These are phyloP conservation scores for Neoniphon sammara DNA, from an alignment of 2,797 vertebrate species.

Conservation along the genomic window DNA sequence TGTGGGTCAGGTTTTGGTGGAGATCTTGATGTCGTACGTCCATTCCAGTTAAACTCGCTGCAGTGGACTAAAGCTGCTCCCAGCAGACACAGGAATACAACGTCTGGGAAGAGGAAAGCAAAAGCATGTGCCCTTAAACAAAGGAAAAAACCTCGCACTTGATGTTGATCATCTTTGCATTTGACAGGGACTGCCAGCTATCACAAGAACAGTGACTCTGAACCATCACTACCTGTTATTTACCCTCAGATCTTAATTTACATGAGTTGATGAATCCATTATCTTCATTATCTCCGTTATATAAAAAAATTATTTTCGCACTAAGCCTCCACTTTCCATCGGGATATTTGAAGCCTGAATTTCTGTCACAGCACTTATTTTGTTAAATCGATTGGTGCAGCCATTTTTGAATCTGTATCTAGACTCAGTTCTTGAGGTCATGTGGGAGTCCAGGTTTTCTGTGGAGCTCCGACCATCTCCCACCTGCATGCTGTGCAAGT, in stretches of 20 bases:
- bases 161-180: background rate
- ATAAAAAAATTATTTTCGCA: too few relatives aligned
- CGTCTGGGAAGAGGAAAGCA: slow-evolving; percentile 54
- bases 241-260: too few relatives aligned
- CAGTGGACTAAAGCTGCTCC: slow-evolving; percentile 42
- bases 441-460: too few relatives aligned
- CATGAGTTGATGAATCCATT: too few relatives aligned
- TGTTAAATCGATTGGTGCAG: too few relatives aligned
- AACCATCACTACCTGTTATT: background rate
- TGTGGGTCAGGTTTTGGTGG: slow-evolving; percentile 5
- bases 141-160: background rate
- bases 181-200: background rate
- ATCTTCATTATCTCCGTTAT: too few relatives aligned
- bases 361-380: background rate
- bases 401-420: background rate
- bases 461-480: too few relatives aligned
- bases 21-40: rapidly evolving
- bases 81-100: slow-evolving; percentile 74
- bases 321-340: background rate
- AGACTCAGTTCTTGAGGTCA: background rate
- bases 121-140: background rate
- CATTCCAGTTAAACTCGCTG: slow-evolving; percentile 45
- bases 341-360: background rate
- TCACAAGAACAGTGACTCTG: background rate
- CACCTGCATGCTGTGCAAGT: background rate